A percentile compares a stretch with the other conserved stretches of the same genome.
Evolutionary conservation across 2,888 invertebrate species (phyloP).

Genomic region (Apomyelois bistriatella): DNA sequence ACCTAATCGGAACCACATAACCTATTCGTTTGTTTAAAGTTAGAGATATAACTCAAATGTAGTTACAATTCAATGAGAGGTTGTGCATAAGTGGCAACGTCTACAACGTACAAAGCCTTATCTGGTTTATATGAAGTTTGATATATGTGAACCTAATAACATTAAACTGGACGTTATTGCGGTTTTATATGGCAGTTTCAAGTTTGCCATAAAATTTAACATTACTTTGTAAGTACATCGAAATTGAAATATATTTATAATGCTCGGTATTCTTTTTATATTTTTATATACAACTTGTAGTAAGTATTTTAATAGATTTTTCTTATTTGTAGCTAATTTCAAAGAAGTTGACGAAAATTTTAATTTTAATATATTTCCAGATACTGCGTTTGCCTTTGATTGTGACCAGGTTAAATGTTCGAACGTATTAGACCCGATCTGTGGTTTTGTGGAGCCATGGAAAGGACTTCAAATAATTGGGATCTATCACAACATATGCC

Average conservation of each 20-base stretch:
- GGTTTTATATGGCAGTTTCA: neutral
- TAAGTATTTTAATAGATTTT: neutral
- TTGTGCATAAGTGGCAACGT: too few species aligned
- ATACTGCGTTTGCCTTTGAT: slow-evolving; percentile 17
- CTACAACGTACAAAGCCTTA: neutral
- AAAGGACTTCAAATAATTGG: slow-evolving; percentile 30
- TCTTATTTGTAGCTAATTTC: too few species aligned
- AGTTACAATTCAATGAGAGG: too few species aligned
- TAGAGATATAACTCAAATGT: too few species aligned
- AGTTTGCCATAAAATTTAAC: slow-evolving; percentile 17
- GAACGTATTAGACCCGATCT: slow-evolving; percentile 51
- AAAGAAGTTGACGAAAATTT: too few species aligned
- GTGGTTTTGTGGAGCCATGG: slow-evolving; percentile 34
- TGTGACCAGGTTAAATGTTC: slow-evolving; percentile 49
- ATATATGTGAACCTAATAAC: neutral
- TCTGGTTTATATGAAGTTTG: neutral
- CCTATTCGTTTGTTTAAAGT: too few species aligned
- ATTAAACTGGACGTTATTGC: neutral
- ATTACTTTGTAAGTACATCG: slow-evolving; percentile 24
- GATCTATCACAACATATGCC: slow-evolving; percentile 51
- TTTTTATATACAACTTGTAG: neutral
- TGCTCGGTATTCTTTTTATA: neutral
- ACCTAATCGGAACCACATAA: too few species aligned
- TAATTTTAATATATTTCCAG: slow-evolving; percentile 16
- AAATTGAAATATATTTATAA: neutral